Conservation (phyloP, 1,140 invertebrate species). For the Holotrichia oblita region DNA sequence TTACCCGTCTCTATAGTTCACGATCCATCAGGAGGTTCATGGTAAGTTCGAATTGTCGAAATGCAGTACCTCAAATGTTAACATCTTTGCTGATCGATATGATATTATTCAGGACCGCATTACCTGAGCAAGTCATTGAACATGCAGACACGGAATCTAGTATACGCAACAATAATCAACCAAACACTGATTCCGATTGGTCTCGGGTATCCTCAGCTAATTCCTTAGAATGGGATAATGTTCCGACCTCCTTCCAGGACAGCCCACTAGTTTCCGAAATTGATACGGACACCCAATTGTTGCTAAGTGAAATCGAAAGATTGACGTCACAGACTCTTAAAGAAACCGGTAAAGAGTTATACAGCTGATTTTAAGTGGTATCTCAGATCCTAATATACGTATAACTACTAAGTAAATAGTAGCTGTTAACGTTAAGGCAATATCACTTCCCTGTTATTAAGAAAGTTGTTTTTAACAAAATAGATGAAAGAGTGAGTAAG, state of each 20-base stretch:
- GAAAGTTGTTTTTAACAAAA: background rate
- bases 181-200: slow-evolving; percentile 61
- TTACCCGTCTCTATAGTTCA: slow-evolving; percentile 54
- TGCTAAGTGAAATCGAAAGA: slow-evolving; percentile 66
- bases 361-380: slow-evolving; percentile 53
- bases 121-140: slow-evolving; percentile 43
- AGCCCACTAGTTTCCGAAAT: slow-evolving; percentile 59
- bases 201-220: slow-evolving; percentile 66
- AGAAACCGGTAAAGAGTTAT: slow-evolving; percentile 62
- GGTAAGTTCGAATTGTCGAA: slow-evolving; percentile 46
- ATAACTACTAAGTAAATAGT: background rate
- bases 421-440: background rate
- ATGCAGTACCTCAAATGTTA: too few species aligned
- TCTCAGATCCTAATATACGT: background rate
- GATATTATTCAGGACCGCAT: slow-evolving; percentile 45
- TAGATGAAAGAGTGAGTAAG: background rate
- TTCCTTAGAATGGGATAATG: slow-evolving; percentile 68
- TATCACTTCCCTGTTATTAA: background rate
- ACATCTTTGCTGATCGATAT: background rate
- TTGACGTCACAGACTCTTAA: slow-evolving; percentile 64
- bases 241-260: slow-evolving; percentile 59
- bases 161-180: background rate
- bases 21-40: slow-evolving; percentile 58
- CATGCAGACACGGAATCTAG: slow-evolving; percentile 41
- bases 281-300: slow-evolving; percentile 65